A percentile compares a stretch with the other conserved stretches of the same genome.
These are phyloP conservation scores for Tautogolabrus adspersus DNA, from an alignment of 2,113 vertebrate species.

Conservation along the genomic window DNA sequence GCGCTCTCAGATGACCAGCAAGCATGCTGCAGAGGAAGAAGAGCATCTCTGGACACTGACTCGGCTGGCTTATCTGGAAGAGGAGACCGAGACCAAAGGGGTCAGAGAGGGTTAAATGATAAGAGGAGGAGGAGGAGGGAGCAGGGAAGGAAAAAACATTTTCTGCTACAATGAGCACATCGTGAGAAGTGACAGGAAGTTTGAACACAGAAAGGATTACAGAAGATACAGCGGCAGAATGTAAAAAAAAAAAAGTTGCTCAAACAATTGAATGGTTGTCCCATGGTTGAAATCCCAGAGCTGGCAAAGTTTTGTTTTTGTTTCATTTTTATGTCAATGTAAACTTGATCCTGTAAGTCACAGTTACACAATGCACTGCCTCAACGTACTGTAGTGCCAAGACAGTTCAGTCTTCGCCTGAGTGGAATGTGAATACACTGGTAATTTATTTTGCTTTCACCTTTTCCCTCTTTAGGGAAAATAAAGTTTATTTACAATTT, in stretches of 20 bases:
- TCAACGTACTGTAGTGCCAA: not conserved
- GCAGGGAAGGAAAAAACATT: slow-evolving; percentile 19
- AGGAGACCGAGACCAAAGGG: slow-evolving; percentile 4
- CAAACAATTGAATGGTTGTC: not conserved
- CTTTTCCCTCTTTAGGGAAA: not conserved
- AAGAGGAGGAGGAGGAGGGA: not conserved
- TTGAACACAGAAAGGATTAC: not conserved
- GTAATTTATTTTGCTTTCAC: not conserved
- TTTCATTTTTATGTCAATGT: not conserved
- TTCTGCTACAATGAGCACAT: slow-evolving; percentile 14
- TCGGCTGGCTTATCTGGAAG: slow-evolving; percentile 86
- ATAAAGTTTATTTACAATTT: not conserved
- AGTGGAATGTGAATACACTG: not conserved
- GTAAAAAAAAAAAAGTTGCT: too few species aligned
- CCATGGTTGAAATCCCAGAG: not conserved
- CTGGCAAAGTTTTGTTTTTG: not conserved
- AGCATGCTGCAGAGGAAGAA: slow-evolving; percentile 92
- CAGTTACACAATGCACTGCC: not conserved
- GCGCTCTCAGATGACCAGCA: slow-evolving; percentile 84
- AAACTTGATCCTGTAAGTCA: not conserved
- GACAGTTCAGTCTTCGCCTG: not conserved
- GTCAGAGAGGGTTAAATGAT: slow-evolving; percentile 9
- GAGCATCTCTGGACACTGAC: slow-evolving; percentile 85
- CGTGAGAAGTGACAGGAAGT: slow-evolving; percentile 14
- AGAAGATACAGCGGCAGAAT: slow-evolving; percentile 4